Conservation (phyloP, 2,888 invertebrate species). For the Drosophila limbata region DNA sequence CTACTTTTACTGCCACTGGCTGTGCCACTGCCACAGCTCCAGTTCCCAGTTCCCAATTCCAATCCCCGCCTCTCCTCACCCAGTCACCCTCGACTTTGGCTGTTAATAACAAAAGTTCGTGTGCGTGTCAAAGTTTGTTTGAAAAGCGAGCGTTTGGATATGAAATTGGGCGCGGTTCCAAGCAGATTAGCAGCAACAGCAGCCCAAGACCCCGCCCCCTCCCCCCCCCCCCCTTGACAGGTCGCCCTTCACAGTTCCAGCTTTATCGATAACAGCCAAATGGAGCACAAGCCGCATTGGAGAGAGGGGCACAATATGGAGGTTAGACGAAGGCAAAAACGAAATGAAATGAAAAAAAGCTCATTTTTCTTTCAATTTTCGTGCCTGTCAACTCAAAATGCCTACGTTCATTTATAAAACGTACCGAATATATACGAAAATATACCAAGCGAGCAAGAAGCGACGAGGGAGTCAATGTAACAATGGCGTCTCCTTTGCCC, state of each 20-base stretch:
- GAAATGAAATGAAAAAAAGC: constrained; percentile 63
- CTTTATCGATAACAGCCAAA: constrained; percentile 65
- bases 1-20: constrained; percentile 77
- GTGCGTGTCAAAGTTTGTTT: constrained; percentile 82
- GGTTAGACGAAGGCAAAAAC: constrained; percentile 23
- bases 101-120: constrained; percentile 80
- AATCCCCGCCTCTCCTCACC: constrained; percentile 21
- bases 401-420: constrained; percentile 77
- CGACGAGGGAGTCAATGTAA: not conserved
- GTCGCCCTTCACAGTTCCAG: constrained; percentile 19
- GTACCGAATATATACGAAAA: constrained; percentile 53
- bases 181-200: constrained; percentile 67
- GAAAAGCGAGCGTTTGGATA: constrained; percentile 73
- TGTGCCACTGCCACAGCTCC: constrained; percentile 43
- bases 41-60: constrained; percentile 34
- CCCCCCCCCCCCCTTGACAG: not conserved
- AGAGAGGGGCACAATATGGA: not conserved
- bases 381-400: constrained; percentile 82
- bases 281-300: constrained; percentile 44
- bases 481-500: constrained; percentile 6
- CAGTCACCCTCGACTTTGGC: constrained; percentile 24
- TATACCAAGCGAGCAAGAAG: not conserved
- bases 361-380: constrained; percentile 83
- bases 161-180: constrained; percentile 73
- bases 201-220: constrained; percentile 6